Percentiles rank a stretch among this genome's conserved stretches.
phyloP scores from a whole-genome alignment of 2,113 vertebrate species.

The Corapipo altera region DNA sequence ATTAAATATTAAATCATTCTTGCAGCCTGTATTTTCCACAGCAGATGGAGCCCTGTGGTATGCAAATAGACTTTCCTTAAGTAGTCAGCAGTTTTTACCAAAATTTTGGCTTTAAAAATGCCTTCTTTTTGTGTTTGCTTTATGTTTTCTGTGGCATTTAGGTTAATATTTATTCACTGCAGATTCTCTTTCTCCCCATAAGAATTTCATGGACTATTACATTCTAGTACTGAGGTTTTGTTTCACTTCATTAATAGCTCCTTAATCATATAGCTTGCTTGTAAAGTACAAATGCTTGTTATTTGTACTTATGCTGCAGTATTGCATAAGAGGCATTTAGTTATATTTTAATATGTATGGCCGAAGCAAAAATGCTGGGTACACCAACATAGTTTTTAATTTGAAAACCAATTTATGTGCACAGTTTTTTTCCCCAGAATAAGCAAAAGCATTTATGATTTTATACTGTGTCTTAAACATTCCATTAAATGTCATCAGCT shows the following conservation, averaged over 20 bases:
- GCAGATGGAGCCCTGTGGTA: slow-evolving; percentile 93
- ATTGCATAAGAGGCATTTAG: slow-evolving; percentile 70
- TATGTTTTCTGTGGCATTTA: slow-evolving; percentile 81
- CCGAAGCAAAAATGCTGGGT: slow-evolving; percentile 66
- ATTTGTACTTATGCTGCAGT: slow-evolving; percentile 79
- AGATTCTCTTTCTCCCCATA: slow-evolving; percentile 80
- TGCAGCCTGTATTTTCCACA: slow-evolving; percentile 88
- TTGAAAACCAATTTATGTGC: slow-evolving; percentile 76
- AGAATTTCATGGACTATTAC: slow-evolving; percentile 83
- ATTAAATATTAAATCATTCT: slow-evolving; percentile 99
- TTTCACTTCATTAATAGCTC: slow-evolving; percentile 87
- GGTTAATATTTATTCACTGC: slow-evolving; percentile 91
- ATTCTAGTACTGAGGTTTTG: slow-evolving; percentile 78
- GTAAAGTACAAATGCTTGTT: slow-evolving; percentile 76
- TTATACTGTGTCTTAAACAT: slow-evolving; percentile 80
- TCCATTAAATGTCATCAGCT: slow-evolving; percentile 83
- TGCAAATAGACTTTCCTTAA: slow-evolving; percentile 88
- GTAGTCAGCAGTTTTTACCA: slow-evolving; percentile 87
- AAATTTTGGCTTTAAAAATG: slow-evolving; percentile 80
- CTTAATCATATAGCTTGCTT: slow-evolving; percentile 83
- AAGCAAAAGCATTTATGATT: slow-evolving; percentile 77
- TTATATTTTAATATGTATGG: slow-evolving; percentile 74
- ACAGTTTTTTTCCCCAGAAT: slow-evolving; percentile 58
- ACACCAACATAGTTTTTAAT: slow-evolving; percentile 75
- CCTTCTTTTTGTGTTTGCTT: slow-evolving; percentile 70